These are phyloP conservation scores for Mola mola DNA, from an alignment of 2,113 vertebrate species.

Conservation along the genomic window DNA sequence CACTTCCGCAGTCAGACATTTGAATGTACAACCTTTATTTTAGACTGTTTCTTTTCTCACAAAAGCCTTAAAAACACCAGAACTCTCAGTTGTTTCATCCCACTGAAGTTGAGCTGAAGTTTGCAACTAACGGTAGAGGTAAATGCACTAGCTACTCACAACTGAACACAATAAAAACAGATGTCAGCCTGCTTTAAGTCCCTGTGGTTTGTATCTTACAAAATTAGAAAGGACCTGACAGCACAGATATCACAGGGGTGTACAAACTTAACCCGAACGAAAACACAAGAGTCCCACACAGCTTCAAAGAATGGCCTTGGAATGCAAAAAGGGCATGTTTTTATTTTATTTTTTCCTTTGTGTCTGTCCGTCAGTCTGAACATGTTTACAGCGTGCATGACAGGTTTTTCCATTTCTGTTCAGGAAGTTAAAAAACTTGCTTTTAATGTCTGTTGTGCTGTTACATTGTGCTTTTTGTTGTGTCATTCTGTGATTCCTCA, in stretches of 20 bases:
- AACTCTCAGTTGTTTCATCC: background rate
- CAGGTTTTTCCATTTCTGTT: conserved; percentile 12
- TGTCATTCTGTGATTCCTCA: conserved; percentile 27
- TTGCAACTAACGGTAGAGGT: background rate
- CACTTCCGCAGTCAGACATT: conserved; percentile 21
- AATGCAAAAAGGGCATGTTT: conserved; percentile 81
- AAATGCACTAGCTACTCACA: background rate
- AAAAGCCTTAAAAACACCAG: background rate
- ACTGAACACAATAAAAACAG: no score
- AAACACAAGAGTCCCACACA: conserved; percentile 22
- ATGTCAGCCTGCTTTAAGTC: no score
- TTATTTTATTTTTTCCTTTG: conserved; percentile 1
- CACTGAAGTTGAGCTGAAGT: no score
- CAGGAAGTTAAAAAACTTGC: conserved; percentile 59
- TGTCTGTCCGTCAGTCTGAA: conserved; percentile 33
- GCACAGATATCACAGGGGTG: conserved; percentile 10
- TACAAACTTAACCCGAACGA: background rate
- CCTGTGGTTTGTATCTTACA: background rate
- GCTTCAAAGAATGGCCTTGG: conserved; percentile 83
- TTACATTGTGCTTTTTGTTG: no score
- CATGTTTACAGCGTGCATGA: conserved; percentile 63
- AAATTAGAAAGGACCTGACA: background rate
- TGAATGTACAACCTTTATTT: conserved; percentile 6
- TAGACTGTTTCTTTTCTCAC: background rate
- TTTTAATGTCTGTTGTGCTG: conserved; percentile 16